phyloP scores from a whole-genome alignment of 2,113 vertebrate species.

The Platichthys flesus region DNA sequence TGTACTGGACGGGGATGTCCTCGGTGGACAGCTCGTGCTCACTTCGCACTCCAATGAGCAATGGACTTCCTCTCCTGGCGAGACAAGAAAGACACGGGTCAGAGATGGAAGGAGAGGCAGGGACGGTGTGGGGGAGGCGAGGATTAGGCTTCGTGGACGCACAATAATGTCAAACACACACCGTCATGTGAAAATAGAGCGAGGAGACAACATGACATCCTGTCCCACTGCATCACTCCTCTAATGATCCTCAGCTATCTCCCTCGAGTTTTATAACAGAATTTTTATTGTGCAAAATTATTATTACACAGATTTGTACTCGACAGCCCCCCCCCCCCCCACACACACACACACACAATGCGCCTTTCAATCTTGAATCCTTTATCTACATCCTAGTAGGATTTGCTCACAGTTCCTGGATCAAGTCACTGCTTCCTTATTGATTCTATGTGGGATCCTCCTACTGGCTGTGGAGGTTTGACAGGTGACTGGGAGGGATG shows the following conservation, averaged over 20 bases:
- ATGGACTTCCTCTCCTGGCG: slow-evolving; percentile 92
- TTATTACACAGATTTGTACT: not conserved
- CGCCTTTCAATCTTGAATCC: not conserved
- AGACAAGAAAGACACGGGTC: not conserved
- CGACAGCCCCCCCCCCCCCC: too few species aligned
- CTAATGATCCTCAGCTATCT: not conserved
- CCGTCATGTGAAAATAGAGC: not conserved
- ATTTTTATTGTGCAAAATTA: not conserved
- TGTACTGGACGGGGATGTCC: slow-evolving; percentile 91
- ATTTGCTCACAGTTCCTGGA: slow-evolving; percentile 27
- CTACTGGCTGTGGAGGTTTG: slow-evolving; percentile 12
- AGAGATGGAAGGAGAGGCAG: not conserved
- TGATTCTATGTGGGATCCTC: slow-evolving; percentile 8
- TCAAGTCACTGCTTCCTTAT: slow-evolving; percentile 1
- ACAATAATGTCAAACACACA: slow-evolving; percentile 21
- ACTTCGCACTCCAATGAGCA: slow-evolving; percentile 95
- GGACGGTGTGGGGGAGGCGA: not conserved
- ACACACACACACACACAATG: not conserved
- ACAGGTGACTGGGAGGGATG: slow-evolving; percentile 25
- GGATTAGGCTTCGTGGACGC: slow-evolving; percentile 14
- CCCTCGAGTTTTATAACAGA: not conserved
- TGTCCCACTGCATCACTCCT: not conserved
- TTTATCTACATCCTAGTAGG: not conserved
- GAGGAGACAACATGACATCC: slow-evolving; percentile 12
- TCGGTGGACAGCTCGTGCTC: slow-evolving; percentile 91